Evolutionary conservation across 2,113 vertebrate genomes (phyloP), one percentile per base, ranked within the genome.

Genomic region (Myrmecophaga tridactyla): DNA sequence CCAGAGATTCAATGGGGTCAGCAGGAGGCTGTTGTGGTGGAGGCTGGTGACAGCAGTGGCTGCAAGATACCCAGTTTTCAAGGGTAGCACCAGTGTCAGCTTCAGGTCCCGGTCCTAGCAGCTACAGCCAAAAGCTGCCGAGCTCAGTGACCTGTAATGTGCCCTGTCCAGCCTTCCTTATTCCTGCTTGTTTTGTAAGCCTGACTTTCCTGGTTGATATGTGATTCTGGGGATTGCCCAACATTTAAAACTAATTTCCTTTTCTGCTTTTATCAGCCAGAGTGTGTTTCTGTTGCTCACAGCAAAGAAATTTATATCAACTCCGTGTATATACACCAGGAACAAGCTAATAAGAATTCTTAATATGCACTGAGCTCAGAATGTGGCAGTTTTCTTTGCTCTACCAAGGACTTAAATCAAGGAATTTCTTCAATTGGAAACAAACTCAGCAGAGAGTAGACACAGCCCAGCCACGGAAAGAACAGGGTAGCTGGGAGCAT

Each of bases 111-210:
- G n/a, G 10, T 7, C 12, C 29, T 10, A n/a, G 46, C 0, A 34
- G 27, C 29, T 58, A 14, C 41, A 20, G 53, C 53, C 6, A 3
- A 46, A 14, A 76, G 46, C 29, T 29, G 36, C 1, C 2, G 29
- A 27, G 4, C 17, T 46, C 1, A 3, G 62, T 13, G 62, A 11
- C 46, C 46, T 6, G 4, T 2, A 2, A 14, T 8, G 9, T 48
- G 23, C 39, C 21, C 29, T 63, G 18, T 2, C 14, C 46, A 80
- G 65, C 43, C 11, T 72, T 12, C 46, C 20, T 72, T 39, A 4
- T 14, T 20, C 23, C 8, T 17, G 25, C 13, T 60, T 2, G 14
- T 43, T 60, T 62, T 53, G 20, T 23, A 43, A 78, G n/a, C 25
- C 27, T 46, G 25, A 18, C n/a, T 36, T n/a, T 86, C 25, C 53